These are phyloP conservation scores for Sebastolobus altivelis DNA, from an alignment of 2,797 vertebrate genomes.

Conservation along the genomic window DNA sequence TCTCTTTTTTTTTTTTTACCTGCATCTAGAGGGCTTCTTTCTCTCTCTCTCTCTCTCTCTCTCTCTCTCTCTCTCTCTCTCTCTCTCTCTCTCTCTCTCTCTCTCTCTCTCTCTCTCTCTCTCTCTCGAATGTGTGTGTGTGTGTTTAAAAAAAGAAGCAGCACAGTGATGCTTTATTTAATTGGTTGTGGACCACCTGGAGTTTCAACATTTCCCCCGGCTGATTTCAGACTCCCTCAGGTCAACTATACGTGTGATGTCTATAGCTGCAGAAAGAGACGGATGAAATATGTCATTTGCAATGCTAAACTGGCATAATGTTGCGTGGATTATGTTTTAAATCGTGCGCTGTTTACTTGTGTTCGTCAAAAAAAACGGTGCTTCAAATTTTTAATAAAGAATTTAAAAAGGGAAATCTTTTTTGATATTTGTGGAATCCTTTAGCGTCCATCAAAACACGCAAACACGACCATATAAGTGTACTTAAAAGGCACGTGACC, in stretches of 20 bases:
- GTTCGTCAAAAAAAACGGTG: not conserved
- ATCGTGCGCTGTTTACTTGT: not conserved
- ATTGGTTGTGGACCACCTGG: constrained; percentile 82
- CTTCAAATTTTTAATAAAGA: constrained; percentile 38
- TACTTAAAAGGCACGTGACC: constrained; percentile 50
- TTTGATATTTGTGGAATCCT: constrained; percentile 8
- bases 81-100: constrained; percentile 10
- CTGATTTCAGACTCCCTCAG: constrained; percentile 73
- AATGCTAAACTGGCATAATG: constrained; percentile 43
- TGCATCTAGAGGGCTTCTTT: constrained; percentile 40
- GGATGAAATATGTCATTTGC: constrained; percentile 57
- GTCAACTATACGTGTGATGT: constrained; percentile 64
- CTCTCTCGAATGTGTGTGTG: constrained; percentile 38
- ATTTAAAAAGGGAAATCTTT: constrained; percentile 12
- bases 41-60: constrained; percentile 5
- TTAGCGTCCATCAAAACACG: not conserved
- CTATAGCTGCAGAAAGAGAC: constrained; percentile 44
- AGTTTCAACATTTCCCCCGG: constrained; percentile 79
- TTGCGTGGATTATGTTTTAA: constrained; percentile 18
- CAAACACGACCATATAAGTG: constrained; percentile 4
- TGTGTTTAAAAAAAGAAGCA: constrained; percentile 68
- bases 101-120: constrained; percentile 18
- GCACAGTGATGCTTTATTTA: constrained; percentile 82
- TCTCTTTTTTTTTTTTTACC: constrained; percentile 1
- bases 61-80: constrained; percentile 20